Evolutionary conservation across 2,888 invertebrate genomes (phyloP).

Genomic region (Crepidodera aurea): DNA sequence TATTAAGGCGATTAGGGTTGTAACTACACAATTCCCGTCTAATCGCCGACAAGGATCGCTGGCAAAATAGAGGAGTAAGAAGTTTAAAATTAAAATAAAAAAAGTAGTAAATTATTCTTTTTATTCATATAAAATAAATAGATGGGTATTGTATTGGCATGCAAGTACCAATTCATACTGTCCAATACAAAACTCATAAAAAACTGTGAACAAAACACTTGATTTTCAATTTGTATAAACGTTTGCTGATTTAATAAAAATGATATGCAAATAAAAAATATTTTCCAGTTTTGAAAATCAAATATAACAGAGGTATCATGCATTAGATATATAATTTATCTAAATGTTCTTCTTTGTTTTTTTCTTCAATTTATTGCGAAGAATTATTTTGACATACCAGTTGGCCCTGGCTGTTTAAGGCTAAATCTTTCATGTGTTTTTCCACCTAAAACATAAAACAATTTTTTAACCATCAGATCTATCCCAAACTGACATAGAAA

Average conservation of each 20-base stretch:
- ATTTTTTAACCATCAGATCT: too few relatives aligned
- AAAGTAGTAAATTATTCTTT: conserved; percentile 25
- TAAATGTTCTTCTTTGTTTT: conserved; percentile 22
- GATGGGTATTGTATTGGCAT: conserved; percentile 36
- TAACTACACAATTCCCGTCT: too few relatives aligned
- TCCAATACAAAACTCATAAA: conserved; percentile 37
- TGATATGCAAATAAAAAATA: conserved; percentile 41
- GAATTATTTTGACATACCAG: conserved; percentile 45
- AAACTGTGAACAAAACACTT: conserved; percentile 37
- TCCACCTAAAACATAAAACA: conserved; percentile 56
- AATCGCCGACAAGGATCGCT: too few relatives aligned
- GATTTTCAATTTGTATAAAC: conserved; percentile 34
- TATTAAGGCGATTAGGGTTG: too few relatives aligned
- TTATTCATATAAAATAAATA: conserved; percentile 46
- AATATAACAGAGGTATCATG: conserved; percentile 37
- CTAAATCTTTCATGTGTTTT: conserved; percentile 58
- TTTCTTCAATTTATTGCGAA: conserved; percentile 42
- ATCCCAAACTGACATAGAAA: too few relatives aligned
- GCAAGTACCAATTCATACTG: conserved; percentile 23
- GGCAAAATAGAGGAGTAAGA: too few relatives aligned
- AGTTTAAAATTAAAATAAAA: too few relatives aligned
- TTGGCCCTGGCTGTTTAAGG: conserved; percentile 49
- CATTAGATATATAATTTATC: conserved; percentile 41
- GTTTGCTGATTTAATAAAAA: conserved; percentile 31
- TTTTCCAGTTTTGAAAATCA: conserved; percentile 33